These are phyloP conservation scores for Nannobrachium achirus DNA, from an alignment of 2,113 vertebrate genomes.

Conservation along the genomic window DNA sequence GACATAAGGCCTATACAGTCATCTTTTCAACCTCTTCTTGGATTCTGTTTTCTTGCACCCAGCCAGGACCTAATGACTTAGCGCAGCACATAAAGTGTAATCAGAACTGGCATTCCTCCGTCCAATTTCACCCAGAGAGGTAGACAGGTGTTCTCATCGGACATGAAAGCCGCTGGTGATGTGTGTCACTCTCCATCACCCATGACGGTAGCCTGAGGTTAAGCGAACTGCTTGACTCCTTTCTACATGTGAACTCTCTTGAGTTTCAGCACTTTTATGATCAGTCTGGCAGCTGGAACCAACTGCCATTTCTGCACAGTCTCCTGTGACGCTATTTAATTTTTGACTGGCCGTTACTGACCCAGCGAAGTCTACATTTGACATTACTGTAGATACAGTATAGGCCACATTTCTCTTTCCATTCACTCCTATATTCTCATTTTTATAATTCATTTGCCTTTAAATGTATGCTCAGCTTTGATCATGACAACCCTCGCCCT, in stretches of 20 bases:
- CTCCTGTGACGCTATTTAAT: not conserved
- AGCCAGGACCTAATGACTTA: constrained; percentile 26
- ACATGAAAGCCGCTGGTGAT: constrained; percentile 78
- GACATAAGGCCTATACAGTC: too few relatives aligned
- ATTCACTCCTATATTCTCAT: not conserved
- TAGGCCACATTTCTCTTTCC: not conserved
- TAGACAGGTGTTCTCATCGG: constrained; percentile 80
- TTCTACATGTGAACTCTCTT: constrained; percentile 60
- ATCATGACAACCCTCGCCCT: too few relatives aligned
- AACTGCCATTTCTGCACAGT: not conserved
- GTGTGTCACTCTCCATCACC: constrained; percentile 76
- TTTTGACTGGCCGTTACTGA: constrained; percentile 12
- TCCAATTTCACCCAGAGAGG: constrained; percentile 56
- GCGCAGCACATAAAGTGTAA: constrained; percentile 56
- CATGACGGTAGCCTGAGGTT: constrained; percentile 64
- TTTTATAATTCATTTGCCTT: not conserved
- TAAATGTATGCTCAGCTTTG: too few relatives aligned
- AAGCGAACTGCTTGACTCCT: constrained; percentile 55
- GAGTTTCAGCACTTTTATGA: constrained; percentile 71
- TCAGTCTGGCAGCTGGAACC: constrained; percentile 53
- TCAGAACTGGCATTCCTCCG: constrained; percentile 67
- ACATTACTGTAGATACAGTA: too few relatives aligned
- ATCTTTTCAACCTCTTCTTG: too few relatives aligned
- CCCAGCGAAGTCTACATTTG: too few relatives aligned
- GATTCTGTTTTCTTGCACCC: not conserved